These are phyloP conservation scores for Muschampia plurimacula DNA, from an alignment of 2,888 invertebrate genomes.

Conservation along the genomic window DNA sequence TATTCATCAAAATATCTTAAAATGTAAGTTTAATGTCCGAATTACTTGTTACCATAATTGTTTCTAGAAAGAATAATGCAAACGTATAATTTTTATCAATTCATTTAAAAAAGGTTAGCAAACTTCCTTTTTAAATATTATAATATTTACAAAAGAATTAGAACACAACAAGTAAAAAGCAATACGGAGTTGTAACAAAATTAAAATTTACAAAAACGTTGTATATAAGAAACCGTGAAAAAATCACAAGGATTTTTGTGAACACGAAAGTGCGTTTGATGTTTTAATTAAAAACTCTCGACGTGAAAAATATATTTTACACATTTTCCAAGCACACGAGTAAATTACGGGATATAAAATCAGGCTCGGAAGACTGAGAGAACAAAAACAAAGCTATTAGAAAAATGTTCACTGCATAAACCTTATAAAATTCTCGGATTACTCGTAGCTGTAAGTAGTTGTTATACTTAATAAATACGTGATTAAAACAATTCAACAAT, in stretches of 20 bases:
- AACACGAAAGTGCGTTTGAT: constrained; percentile 52
- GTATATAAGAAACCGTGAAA: constrained; percentile 6
- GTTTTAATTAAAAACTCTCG: constrained; percentile 55
- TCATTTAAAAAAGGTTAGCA: too few species aligned
- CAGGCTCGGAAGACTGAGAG: constrained; percentile 23
- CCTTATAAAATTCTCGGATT: neutral
- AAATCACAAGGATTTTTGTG: constrained; percentile 25
- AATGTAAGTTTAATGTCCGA: too few species aligned
- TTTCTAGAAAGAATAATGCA: too few species aligned
- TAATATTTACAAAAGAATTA: neutral
- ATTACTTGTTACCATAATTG: too few species aligned
- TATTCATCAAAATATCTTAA: too few species aligned
- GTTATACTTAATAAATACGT: neutral
- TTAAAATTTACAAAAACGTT: neutral
- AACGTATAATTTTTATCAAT: too few species aligned
- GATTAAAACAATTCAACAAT: neutral
- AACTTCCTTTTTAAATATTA: too few species aligned
- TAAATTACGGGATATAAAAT: constrained; percentile 32
- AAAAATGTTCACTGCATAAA: constrained; percentile 6
- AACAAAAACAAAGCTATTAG: constrained; percentile 24
- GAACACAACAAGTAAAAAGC: neutral
- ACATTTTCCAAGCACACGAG: constrained; percentile 33
- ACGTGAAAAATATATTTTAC: constrained; percentile 35
- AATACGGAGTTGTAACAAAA: neutral
- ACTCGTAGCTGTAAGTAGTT: neutral